Evolutionary conservation across 2,113 vertebrate species (phyloP).

Genomic region (Peucedramus taeniatus): DNA sequence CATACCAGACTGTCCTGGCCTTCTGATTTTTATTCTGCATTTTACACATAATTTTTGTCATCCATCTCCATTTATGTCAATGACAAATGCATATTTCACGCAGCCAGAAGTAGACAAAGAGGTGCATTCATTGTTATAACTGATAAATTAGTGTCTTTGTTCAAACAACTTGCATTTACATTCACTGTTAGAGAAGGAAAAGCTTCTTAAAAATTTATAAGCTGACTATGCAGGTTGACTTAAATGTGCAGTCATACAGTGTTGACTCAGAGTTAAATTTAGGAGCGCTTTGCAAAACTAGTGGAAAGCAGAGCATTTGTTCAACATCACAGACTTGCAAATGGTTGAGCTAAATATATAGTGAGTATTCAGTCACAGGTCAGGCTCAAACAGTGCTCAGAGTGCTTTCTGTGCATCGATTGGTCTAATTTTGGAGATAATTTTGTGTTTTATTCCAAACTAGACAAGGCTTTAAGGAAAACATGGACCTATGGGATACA

Average conservation of each 20-base stretch:
- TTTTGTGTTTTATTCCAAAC: slow-evolving; percentile 26
- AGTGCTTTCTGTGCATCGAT: neutral
- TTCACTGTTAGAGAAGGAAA: slow-evolving; percentile 6
- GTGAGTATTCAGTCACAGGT: slow-evolving; percentile 17
- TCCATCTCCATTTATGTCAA: neutral
- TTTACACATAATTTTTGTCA: neutral
- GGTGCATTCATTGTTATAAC: slow-evolving; percentile 18
- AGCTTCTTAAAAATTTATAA: slow-evolving; percentile 62
- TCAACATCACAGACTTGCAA: slow-evolving; percentile 43
- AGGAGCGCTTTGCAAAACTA: slow-evolving; percentile 49
- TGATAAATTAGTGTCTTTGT: slow-evolving; percentile 55
- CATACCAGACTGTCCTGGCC: neutral
- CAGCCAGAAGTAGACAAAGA: neutral
- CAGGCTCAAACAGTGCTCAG: neutral
- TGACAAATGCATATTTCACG: neutral
- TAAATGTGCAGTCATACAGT: slow-evolving; percentile 9
- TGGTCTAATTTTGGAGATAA: slow-evolving; percentile 12
- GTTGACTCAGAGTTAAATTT: slow-evolving; percentile 67
- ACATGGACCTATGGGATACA: neutral
- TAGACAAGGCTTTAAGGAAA: neutral
- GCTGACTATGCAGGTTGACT: slow-evolving; percentile 64
- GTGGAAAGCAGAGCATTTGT: slow-evolving; percentile 43
- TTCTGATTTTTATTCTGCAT: slow-evolving; percentile 17
- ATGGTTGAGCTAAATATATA: slow-evolving; percentile 55
- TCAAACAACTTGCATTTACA: slow-evolving; percentile 52